phyloP scores from a whole-genome alignment of 2,113 vertebrate species.

The Marcusenius ussheri region DNA sequence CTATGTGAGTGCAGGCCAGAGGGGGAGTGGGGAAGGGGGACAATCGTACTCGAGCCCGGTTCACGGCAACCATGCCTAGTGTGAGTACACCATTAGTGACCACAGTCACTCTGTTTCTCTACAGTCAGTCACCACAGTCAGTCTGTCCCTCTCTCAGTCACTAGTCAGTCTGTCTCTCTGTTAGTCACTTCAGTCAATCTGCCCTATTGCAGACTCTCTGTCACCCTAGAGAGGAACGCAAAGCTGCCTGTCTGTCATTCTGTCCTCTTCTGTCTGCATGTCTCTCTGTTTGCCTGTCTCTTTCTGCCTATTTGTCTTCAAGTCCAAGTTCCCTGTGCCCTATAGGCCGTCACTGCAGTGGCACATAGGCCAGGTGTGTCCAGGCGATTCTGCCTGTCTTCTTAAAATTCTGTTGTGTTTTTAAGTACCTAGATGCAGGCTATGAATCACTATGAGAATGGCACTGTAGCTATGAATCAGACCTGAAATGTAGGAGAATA shows the following conservation, averaged over 20 bases:
- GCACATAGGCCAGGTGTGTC: background rate
- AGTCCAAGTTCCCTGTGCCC: background rate
- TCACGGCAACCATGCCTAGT: too few relatives aligned
- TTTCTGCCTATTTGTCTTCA: background rate
- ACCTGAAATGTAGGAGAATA: background rate
- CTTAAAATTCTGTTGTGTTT: background rate
- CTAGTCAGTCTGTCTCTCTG: background rate
- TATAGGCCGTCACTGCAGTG: background rate
- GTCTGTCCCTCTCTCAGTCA: background rate
- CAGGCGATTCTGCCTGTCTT: background rate
- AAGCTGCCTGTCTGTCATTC: background rate
- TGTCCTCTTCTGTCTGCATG: background rate
- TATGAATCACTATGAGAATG: background rate
- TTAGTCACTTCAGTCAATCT: background rate
- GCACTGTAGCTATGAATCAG: background rate
- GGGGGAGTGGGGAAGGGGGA: too few relatives aligned
- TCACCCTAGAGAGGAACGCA: background rate
- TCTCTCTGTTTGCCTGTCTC: background rate
- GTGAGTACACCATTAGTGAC: too few relatives aligned
- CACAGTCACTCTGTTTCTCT: background rate
- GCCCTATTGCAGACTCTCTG: background rate
- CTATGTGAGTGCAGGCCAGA: too few relatives aligned
- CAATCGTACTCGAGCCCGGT: too few relatives aligned
- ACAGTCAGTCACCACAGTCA: background rate
- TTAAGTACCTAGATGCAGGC: background rate